Conservation (phyloP, 2,113 vertebrate species). For the Cricetomys ansorgei region DNA sequence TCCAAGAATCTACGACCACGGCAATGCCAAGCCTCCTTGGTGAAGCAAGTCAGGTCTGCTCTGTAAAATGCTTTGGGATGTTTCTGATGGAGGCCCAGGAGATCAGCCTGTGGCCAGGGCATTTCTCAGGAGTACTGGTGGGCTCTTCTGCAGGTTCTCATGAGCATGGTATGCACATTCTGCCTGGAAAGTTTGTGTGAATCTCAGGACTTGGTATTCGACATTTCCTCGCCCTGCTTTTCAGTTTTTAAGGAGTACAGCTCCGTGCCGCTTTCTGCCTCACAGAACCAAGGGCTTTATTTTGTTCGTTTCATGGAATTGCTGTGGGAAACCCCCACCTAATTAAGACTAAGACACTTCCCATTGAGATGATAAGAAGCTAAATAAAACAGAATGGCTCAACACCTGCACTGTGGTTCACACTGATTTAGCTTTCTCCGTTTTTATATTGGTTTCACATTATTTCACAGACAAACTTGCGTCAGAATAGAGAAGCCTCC, state of each 20-base stretch:
- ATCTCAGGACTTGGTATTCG: background rate
- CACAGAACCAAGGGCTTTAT: background rate
- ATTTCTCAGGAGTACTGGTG: background rate
- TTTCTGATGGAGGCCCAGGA: background rate
- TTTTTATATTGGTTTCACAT: slow-evolving; percentile 36
- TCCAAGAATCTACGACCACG: background rate
- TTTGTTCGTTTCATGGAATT: slow-evolving; percentile 50
- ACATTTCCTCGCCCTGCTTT: background rate
- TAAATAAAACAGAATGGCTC: slow-evolving; percentile 55
- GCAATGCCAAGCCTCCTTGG: background rate
- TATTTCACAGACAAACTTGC: slow-evolving; percentile 35
- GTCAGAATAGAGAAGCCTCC: background rate
- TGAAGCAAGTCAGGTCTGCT: background rate
- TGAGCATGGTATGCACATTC: background rate
- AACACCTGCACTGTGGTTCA: background rate
- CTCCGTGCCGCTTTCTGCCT: background rate
- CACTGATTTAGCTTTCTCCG: background rate
- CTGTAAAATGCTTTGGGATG: background rate
- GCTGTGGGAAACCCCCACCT: background rate
- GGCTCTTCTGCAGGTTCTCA: background rate
- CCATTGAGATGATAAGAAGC: slow-evolving; percentile 38
- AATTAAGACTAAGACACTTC: slow-evolving; percentile 49
- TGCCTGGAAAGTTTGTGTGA: background rate
- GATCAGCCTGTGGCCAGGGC: background rate
- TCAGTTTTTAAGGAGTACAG: background rate